Base-by-base conservation (phyloP, 2,888 invertebrate genomes). In the Luperina testacea region DNA sequence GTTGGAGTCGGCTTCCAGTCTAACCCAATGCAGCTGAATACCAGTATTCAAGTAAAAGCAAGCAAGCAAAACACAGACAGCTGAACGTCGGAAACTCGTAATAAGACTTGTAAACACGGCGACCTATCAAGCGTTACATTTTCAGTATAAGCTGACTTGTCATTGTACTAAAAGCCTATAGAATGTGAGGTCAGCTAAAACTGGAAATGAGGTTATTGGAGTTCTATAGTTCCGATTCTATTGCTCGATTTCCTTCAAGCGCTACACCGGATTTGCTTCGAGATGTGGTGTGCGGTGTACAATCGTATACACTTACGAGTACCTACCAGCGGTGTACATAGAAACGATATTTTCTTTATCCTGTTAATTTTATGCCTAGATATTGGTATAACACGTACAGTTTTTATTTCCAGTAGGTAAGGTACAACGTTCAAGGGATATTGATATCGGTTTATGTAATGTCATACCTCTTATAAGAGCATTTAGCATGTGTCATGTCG, bases 201-300 rank as follows among this genome's bases (percentile, higher is more conserved):
- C n/a, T 59, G 57, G 57, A 59, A 71, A 61, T 78, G 13, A 53
- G 51, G 20, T 80, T 70, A 71, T 78, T 32, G 51, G 13, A 15
- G 72, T 20, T 61, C 51, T 32, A 20, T 71, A 32, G n/a, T 2
- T 42, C 15, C 8, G 9, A n/a, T 42, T 51, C 42, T 24, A 61
- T 48, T 48, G 32, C n/a, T 75, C 6, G 20, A 80, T 81, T 45
- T 72, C 32, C 8, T 72, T 11, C 32, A 24, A 32, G 24, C 32
- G 4, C 32, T 15, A n/a, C 24, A 45, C 17, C 71, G 48, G 38
- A 38, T 71, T 71, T 73, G n/a, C 69, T 48, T 24, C 15, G 5
- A 32, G 17, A 32, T 17, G 2, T 32, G 24, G 4, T 53, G 45
- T 24, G 45, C 24, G 2, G 11, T 32, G 24, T 32, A 17, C 24